A percentile compares a stretch with the other conserved stretches of the same genome.
phyloP scores from a whole-genome alignment of 2,888 invertebrate genomes.

The Oxycera nigricornis region DNA sequence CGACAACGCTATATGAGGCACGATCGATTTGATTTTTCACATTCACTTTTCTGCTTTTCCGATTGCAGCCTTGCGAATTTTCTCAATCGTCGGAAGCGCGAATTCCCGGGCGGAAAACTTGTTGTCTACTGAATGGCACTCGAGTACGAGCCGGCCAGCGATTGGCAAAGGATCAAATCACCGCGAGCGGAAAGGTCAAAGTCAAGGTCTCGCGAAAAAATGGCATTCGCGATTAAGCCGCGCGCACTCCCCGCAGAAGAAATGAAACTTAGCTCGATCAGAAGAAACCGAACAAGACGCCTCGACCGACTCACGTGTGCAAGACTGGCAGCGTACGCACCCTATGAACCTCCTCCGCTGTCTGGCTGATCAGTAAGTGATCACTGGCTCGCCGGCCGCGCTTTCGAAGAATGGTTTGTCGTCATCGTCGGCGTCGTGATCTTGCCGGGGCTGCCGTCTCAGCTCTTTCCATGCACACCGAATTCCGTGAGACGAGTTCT shows the following conservation, averaged over 20 bases:
- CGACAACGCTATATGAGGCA: neutral
- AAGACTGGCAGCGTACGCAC: neutral
- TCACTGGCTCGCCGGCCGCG: constrained; percentile 20
- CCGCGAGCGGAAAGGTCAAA: constrained; percentile 29
- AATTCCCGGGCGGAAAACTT: neutral
- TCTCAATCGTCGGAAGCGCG: neutral
- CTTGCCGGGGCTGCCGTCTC: neutral
- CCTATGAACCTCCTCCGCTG: constrained; percentile 15
- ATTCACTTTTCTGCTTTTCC: neutral
- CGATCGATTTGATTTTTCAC: neutral
- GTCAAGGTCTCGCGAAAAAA: constrained; percentile 35
- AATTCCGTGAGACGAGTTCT: no score
- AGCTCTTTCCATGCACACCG: no score
- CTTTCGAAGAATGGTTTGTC: constrained; percentile 6
- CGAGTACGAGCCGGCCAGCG: neutral
- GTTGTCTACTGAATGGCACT: neutral
- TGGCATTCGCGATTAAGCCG: neutral
- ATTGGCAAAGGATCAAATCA: constrained; percentile 17
- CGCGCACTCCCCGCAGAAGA: neutral
- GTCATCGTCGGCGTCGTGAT: no score
- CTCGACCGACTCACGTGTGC: constrained; percentile 10
- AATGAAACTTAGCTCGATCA: neutral
- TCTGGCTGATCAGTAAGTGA: constrained; percentile 27
- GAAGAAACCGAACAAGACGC: neutral
- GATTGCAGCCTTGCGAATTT: neutral